phyloP scores from a whole-genome alignment of 1,140 invertebrate genomes.

The Drosophila sucinea region DNA sequence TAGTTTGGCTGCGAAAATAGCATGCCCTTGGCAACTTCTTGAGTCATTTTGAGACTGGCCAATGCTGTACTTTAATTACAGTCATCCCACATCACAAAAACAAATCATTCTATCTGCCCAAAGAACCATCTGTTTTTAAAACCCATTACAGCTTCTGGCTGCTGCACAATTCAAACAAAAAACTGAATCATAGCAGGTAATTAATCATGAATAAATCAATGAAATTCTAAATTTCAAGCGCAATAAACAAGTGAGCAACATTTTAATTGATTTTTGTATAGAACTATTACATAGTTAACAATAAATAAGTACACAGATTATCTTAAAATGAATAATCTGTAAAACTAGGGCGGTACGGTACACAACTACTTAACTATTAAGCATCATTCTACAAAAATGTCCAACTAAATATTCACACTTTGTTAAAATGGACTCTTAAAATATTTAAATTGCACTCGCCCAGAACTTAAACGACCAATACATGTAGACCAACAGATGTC shows the following conservation, averaged over 20 bases:
- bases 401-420: not conserved
- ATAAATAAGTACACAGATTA: slow-evolving; percentile 9
- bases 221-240: slow-evolving; percentile 3
- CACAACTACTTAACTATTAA: slow-evolving; percentile 2
- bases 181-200: not conserved
- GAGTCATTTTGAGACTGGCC: too few species aligned
- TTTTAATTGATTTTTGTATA: slow-evolving; percentile 7
- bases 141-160: too few species aligned
- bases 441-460: not conserved
- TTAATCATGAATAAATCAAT: not conserved
- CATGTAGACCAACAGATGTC: not conserved
- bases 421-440: not conserved
- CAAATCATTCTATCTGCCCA: too few species aligned
- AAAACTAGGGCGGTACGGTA: not conserved
- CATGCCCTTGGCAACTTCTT: too few species aligned
- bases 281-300: slow-evolving; percentile 7
- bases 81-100: too few species aligned
- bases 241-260: slow-evolving; percentile 12
- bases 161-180: too few species aligned
- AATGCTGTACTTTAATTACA: too few species aligned
- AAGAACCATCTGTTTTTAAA: too few species aligned
- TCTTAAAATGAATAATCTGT: slow-evolving; percentile 1
- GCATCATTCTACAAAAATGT: not conserved
- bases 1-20: too few species aligned
- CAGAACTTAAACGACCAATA: not conserved